Evolutionary conservation across 2,113 vertebrate species (phyloP).

Genomic region (Empidonax traillii): DNA sequence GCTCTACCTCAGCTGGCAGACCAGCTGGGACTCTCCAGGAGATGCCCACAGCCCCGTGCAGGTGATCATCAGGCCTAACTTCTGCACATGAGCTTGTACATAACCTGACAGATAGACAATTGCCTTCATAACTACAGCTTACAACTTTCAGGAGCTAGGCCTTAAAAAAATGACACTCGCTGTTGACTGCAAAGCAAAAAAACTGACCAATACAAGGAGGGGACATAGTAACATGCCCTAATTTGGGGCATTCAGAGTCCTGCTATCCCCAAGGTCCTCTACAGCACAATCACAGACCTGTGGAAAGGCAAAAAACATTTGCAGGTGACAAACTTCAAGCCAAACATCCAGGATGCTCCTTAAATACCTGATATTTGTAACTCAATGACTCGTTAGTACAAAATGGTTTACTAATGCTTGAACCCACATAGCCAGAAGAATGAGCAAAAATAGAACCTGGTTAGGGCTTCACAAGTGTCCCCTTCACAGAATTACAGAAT

Average conservation of each 20-base stretch:
- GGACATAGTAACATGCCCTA: background rate
- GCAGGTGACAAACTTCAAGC: background rate
- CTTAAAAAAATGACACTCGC: background rate
- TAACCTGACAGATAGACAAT: background rate
- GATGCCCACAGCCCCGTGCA: accelerated
- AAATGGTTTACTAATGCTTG: background rate
- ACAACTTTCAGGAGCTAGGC: background rate
- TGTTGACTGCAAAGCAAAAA: background rate
- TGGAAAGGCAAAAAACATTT: background rate
- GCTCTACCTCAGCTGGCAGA: background rate
- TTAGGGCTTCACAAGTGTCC: background rate
- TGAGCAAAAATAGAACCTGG: background rate
- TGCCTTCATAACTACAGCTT: background rate
- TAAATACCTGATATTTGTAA: background rate
- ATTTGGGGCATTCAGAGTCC: background rate
- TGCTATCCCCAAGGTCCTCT: background rate
- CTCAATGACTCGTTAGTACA: background rate
- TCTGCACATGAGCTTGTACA: background rate
- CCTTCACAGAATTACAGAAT: too few species aligned
- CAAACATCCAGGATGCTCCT: background rate
- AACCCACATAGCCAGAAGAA: background rate
- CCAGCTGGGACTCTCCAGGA: accelerated
- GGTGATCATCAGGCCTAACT: background rate
- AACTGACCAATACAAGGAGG: accelerated
- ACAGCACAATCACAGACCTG: background rate